Evolutionary conservation across 2,797 vertebrate species (phyloP).

Genomic region (Sebastes cheni): DNA sequence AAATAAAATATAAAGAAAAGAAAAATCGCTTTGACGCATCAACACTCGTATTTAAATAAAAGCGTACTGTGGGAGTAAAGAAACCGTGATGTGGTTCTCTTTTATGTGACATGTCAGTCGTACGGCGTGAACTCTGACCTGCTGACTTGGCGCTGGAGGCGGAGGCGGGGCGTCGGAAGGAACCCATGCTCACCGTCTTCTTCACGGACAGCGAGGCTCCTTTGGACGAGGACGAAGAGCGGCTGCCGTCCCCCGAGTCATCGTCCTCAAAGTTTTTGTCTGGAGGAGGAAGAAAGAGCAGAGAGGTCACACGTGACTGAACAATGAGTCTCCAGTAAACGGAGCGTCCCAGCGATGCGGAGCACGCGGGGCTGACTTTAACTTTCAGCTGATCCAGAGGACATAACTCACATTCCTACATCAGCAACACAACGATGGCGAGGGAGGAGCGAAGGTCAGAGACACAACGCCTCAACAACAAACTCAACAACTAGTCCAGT

Average conservation of each 20-base stretch:
- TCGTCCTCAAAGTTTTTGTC: slow-evolving; percentile 97
- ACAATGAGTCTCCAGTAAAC: not conserved
- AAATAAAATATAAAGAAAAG: not conserved
- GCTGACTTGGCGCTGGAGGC: slow-evolving; percentile 88
- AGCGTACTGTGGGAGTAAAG: not conserved
- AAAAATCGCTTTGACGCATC: too few relatives aligned
- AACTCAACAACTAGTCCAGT: not conserved
- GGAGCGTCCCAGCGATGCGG: not conserved
- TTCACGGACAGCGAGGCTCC: slow-evolving; percentile 78
- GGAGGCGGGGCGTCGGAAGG: slow-evolving; percentile 85
- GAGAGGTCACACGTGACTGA: not conserved
- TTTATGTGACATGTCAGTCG: too few relatives aligned
- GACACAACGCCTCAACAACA: not conserved
- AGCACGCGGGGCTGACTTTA: slow-evolving; percentile 4
- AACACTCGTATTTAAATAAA: too few relatives aligned
- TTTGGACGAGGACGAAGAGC: slow-evolving; percentile 89
- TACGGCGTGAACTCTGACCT: slow-evolving; percentile 81
- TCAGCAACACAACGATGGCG: not conserved
- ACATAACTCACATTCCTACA: slow-evolving; percentile 44
- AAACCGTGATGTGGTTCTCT: not conserved
- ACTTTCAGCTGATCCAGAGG: not conserved
- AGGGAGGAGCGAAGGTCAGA: not conserved
- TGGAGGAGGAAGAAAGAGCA: slow-evolving; percentile 57
- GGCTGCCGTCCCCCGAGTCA: slow-evolving; percentile 93
- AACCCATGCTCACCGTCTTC: slow-evolving; percentile 75